phyloP scores from a whole-genome alignment of 2,113 vertebrate species.

The Tupaia tana region DNA sequence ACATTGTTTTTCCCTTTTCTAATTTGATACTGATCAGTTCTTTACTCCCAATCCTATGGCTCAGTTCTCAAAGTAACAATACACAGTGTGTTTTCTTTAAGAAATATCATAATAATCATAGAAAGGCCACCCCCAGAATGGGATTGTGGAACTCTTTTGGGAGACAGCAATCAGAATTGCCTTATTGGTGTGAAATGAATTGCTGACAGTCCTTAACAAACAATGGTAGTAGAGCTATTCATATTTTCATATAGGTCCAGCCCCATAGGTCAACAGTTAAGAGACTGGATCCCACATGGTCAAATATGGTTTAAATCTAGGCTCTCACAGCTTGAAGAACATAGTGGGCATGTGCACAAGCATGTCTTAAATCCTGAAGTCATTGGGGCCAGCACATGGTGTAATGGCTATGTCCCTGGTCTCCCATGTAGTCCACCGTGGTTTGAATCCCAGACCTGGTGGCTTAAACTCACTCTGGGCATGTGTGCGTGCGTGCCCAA shows the following conservation, averaged over 20 bases:
- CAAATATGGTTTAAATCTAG: no score
- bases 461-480: no score
- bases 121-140: fast-evolving
- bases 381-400: no score
- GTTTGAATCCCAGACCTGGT: no score
- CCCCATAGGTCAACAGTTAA: no score
- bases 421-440: no score
- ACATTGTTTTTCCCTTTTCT: neutral
- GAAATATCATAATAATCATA: neutral
- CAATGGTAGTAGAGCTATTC: neutral
- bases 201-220: neutral
- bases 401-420: no score
- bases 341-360: no score
- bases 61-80: neutral
- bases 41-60: neutral
- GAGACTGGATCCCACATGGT: no score
- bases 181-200: neutral
- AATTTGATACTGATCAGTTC: neutral
- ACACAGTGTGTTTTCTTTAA: neutral
- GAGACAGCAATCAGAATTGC: neutral
- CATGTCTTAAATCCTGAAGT: no score
- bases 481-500: no score
- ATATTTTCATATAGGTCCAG: neutral
- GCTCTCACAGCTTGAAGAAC: no score
- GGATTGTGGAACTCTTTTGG: neutral